A percentile compares a stretch with the other conserved stretches of the same genome.
Evolutionary conservation across 2,888 invertebrate species (phyloP).

Genomic region (Drosophila colorata): DNA sequence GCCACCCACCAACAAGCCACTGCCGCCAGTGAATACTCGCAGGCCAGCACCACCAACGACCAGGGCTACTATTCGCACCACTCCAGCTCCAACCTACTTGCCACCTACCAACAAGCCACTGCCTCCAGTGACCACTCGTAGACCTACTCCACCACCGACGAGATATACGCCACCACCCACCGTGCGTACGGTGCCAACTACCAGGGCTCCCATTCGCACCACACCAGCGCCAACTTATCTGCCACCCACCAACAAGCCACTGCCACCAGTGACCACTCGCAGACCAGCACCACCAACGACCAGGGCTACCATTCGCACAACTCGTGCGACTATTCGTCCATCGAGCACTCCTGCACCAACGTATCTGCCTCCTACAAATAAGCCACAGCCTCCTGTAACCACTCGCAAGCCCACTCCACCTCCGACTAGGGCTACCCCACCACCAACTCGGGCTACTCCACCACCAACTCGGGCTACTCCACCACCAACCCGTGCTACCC

Average conservation of each 20-base stretch:
- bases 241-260: conserved; percentile 6
- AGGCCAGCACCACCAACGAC: conserved; percentile 20
- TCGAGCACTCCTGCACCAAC: conserved; percentile 44
- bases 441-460: not conserved
- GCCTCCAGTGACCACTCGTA: conserved; percentile 52
- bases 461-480: conserved; percentile 1
- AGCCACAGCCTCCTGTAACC: conserved; percentile 57
- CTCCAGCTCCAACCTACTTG: conserved; percentile 57
- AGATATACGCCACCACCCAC: conserved; percentile 32
- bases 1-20: conserved; percentile 57
- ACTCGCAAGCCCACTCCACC: conserved; percentile 30
- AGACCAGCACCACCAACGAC: conserved; percentile 41
- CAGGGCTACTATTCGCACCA: conserved; percentile 24
- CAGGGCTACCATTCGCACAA: conserved; percentile 42
- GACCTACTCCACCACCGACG: conserved; percentile 2
- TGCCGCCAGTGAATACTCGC: conserved; percentile 51
- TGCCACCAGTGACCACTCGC: conserved; percentile 7
- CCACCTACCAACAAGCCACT: conserved; percentile 58
- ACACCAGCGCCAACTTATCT: conserved; percentile 1
- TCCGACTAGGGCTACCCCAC: conserved; percentile 18
- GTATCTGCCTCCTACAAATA: conserved; percentile 59
- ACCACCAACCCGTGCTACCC: conserved; percentile 27
- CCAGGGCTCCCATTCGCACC: conserved; percentile 17
- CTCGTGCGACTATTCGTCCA: conserved; percentile 32
- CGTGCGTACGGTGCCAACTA: conserved; percentile 1